Evolutionary conservation across 2,888 invertebrate genomes (phyloP), one percentile per base, ranked within the genome.

Genomic region (Netelia melanura): DNA sequence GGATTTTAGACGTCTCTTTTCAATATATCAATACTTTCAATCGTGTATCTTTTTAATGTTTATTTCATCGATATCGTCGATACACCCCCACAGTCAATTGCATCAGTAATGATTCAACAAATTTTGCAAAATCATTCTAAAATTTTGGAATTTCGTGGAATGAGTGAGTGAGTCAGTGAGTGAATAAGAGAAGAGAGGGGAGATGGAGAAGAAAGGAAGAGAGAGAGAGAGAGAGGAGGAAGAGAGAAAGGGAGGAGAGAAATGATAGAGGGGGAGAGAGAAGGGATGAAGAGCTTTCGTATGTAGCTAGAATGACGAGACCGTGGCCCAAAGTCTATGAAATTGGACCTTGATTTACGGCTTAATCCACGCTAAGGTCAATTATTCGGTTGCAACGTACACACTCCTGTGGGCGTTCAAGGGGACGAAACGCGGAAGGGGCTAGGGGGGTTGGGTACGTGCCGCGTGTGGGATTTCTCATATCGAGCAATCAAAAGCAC

Each of bases 341-440:
- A 81, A 75, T 54, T 54, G 8, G 17, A 75, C 43, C 62, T 81
- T 75, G 75, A 76, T 81, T 70, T 62, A 70, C 68, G 75, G 62
- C 68, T 38, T 56, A 81, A 81, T 76, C 56, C 56, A 54, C 70
- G 10, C 54, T 56, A 62, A n/a, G 52, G 54, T 3, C 44, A 68
- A 75, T 75, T 62, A 54, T 52, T 30, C 44, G 43, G 54, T 61
- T 67, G 21, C 68, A 52, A 61, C 61, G 43, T 52, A 52, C 48
- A 3, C 14, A 2, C 2, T 14, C 48, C 6, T 3, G 11, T 2
- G 2, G 14, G 11, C 14, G 14, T 48, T 2, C 48, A 10, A 48
- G 48, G 14, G 48, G 14, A 48, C 11, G 48, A 48, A 14, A 10
- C 17, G 17, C 17, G 0, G 17, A 17, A 17, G 17, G 17, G 3